Evolutionary conservation across 2,797 vertebrate genomes (phyloP).

Genomic region (Sebastes taczanowskii): DNA sequence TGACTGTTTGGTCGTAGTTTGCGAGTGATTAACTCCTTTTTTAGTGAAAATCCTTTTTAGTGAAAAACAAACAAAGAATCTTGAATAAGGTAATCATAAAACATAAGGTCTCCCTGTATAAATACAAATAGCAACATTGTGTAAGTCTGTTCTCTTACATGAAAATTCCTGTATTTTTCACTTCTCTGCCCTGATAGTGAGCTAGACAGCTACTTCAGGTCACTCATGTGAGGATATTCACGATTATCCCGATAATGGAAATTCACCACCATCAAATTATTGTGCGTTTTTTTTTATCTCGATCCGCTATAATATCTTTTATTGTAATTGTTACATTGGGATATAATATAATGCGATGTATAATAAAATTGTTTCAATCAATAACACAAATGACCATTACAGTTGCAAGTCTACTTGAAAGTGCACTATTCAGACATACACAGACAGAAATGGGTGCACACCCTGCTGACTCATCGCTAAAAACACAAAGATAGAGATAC

Average conservation of each 20-base stretch:
- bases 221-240: no score
- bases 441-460: background rate
- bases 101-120: background rate
- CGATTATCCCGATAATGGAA: no score
- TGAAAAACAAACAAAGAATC: background rate
- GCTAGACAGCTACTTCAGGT: background rate
- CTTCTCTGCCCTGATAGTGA: background rate
- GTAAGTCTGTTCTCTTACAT: background rate
- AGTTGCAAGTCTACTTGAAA: background rate
- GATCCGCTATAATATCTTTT: background rate
- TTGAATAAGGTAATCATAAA: background rate
- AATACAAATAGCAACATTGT: background rate
- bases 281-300: background rate
- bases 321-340: background rate
- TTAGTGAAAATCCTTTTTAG: background rate
- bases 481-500: slow-evolving; percentile 19
- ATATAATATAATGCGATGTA: background rate
- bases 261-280: fast-evolving
- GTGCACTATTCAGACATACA: background rate
- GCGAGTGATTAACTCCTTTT: no score
- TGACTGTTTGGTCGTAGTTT: no score
- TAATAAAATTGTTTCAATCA: background rate
- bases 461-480: slow-evolving; percentile 34
- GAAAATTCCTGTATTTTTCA: background rate
- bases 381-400: background rate